These are phyloP conservation scores for Drosophila greeni DNA, from an alignment of 2,888 invertebrate species.

Conservation along the genomic window DNA sequence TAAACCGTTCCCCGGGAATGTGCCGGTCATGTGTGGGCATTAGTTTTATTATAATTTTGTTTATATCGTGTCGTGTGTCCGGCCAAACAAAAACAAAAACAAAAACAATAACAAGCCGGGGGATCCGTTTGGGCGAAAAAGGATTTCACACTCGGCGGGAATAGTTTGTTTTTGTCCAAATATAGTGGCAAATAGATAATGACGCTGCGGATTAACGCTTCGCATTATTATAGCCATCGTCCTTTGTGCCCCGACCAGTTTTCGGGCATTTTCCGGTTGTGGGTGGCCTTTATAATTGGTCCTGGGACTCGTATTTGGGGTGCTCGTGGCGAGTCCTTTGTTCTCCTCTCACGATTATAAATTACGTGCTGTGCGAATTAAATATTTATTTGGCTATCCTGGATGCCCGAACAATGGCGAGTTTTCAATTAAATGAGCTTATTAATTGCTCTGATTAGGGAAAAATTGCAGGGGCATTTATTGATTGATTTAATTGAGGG, in stretches of 20 bases:
- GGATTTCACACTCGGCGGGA: constrained; percentile 66
- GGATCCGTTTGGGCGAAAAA: constrained; percentile 64
- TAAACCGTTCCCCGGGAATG: constrained; percentile 55
- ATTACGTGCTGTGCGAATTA: constrained; percentile 34
- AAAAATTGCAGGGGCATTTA: not conserved
- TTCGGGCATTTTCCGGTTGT: constrained; percentile 34
- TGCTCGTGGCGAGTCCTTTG: constrained; percentile 20
- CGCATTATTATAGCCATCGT: constrained; percentile 49
- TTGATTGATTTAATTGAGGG: not conserved
- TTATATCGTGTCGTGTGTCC: constrained; percentile 57
- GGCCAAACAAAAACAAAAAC: constrained; percentile 14
- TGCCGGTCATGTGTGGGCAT: constrained; percentile 45
- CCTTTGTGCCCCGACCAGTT: constrained; percentile 37
- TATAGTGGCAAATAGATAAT: constrained; percentile 64
- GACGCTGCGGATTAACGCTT: constrained; percentile 64
- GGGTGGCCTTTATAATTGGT: constrained; percentile 38
- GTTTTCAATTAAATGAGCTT: constrained; percentile 17
- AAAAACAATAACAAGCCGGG: constrained; percentile 48
- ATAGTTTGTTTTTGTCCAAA: constrained; percentile 44
- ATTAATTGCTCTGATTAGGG: constrained; percentile 19
- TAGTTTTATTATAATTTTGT: constrained; percentile 70
- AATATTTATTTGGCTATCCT: constrained; percentile 28
- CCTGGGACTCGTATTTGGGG: constrained; percentile 1
- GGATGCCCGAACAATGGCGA: constrained; percentile 8
- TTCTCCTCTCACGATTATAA: constrained; percentile 37